A percentile compares a stretch with the other conserved stretches of the same genome.
These are phyloP conservation scores for Peromyscus californicus DNA, from an alignment of 2,113 vertebrate species.

Conservation along the genomic window DNA sequence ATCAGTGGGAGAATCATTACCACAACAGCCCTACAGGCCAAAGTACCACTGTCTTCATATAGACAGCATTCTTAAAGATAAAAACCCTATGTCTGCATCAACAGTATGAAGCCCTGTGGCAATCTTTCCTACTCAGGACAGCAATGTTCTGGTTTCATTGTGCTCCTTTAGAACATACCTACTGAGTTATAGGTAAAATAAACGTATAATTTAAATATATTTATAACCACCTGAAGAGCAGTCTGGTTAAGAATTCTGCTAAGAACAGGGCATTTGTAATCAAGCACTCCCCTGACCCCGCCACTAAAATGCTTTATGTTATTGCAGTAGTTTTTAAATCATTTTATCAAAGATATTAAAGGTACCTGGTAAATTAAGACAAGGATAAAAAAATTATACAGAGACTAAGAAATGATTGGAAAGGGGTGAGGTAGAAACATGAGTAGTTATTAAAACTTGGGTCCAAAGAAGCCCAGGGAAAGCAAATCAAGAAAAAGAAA, in stretches of 20 bases:
- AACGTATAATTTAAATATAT: constrained; percentile 20
- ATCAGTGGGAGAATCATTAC: not conserved
- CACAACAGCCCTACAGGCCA: not conserved
- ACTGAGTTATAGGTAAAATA: not conserved
- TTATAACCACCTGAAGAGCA: not conserved
- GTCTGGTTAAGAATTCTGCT: constrained; percentile 34
- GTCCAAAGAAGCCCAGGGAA: constrained; percentile 13
- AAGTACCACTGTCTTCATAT: not conserved
- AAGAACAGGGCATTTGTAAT: constrained; percentile 31
- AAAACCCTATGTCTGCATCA: not conserved
- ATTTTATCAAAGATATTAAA: constrained; percentile 43
- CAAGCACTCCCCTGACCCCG: not conserved
- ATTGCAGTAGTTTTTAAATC: constrained; percentile 29
- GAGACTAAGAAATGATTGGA: not conserved
- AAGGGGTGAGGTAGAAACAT: not conserved
- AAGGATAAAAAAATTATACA: not conserved
- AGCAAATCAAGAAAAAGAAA: constrained; percentile 27
- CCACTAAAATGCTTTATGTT: constrained; percentile 4
- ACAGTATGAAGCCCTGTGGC: not conserved
- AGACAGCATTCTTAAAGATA: constrained; percentile 20
- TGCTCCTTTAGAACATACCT: not conserved
- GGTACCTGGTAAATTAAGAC: not conserved
- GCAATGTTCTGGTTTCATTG: not conserved
- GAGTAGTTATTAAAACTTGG: not conserved
- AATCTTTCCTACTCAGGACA: not conserved